Evolutionary conservation across 1,140 invertebrate species (phyloP), one percentile per base, ranked within the genome.

Genomic region (Thaumatotibia leucotreta): DNA sequence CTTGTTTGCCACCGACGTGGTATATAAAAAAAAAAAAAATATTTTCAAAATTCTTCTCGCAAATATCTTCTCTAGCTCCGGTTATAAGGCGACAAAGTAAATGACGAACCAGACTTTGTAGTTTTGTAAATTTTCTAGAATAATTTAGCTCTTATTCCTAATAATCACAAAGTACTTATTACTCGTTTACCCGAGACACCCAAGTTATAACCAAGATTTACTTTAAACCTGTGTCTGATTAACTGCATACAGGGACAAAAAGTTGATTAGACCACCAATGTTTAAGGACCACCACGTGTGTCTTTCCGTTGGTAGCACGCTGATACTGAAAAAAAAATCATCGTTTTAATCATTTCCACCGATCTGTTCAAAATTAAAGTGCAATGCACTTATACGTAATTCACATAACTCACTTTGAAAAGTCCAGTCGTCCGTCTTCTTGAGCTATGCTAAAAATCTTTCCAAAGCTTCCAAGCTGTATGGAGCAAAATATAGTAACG

Each of bases 201-300:
- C 11, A 39, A 39, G 11, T 5, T 32, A 39, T 14, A 39, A 2
- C 35, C n/a, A 39, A 39, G 10, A 39, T 39, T 50, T 54, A 54
- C 22, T 24, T 24, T 45, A 65, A 69, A 91, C 91, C 80, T 92
- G 91, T 4, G 91, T 92, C 84, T 99, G 98, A 89, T 98, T 99
- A 23, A 96, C 95, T 70, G 96, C 97, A 81, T 97, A 98, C 80
- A 98, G 94, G 0, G 97, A 96, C 1, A 97, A 92, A 96, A 97
- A 99, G 52, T 97, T 98, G 75, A 98, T 96, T 33, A 96, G 95
- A 0, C 97, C 97, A 14, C 97, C 98, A 70, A 99, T 92, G 1
- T 96, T 93, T n/a, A 98, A 93, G 1, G 96, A 95, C 95, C 97
- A 99, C 73, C 98, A 96, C 11, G 96, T 97, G 79, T 98, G 97